Evolutionary conservation across 2,113 vertebrate species (phyloP).

Genomic region (Lamprologus callipterus): DNA sequence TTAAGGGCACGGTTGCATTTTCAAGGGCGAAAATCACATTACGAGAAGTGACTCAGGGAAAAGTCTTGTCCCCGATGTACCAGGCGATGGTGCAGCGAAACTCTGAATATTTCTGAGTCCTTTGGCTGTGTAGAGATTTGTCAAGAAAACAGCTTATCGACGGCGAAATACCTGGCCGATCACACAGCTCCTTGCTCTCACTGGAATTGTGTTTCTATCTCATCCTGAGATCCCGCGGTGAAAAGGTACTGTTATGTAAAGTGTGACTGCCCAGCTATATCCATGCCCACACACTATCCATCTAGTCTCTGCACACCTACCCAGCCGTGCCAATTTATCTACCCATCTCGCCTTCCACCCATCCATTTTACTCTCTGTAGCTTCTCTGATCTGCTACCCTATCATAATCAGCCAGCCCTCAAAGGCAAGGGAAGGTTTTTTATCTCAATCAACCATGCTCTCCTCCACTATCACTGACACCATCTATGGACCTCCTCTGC

Average conservation of each 20-base stretch:
- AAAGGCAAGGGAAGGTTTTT: slow-evolving; percentile 25
- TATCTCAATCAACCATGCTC: slow-evolving; percentile 42
- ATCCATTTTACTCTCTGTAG: neutral
- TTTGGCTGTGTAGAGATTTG: neutral
- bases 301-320: neutral
- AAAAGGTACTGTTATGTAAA: slow-evolving; percentile 35
- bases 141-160: slow-evolving; percentile 26
- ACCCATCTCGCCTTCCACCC: slow-evolving; percentile 2
- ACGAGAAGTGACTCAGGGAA: slow-evolving; percentile 25
- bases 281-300: slow-evolving; percentile 7
- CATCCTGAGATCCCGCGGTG: neutral
- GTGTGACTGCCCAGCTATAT: neutral
- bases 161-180: neutral
- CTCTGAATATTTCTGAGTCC: neutral
- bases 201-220: slow-evolving; percentile 31
- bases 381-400: slow-evolving; percentile 36
- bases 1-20: slow-evolving; percentile 50
- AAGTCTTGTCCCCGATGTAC: slow-evolving; percentile 4
- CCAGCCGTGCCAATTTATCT: neutral
- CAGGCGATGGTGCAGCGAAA: neutral
- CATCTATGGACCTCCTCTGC: slow-evolving; percentile 6
- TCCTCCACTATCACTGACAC: neutral
- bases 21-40: slow-evolving; percentile 53
- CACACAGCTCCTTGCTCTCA: neutral
- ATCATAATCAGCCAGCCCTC: slow-evolving; percentile 20